phyloP scores from a whole-genome alignment of 2,888 invertebrate species.

The Pogonocherus hispidulus region DNA sequence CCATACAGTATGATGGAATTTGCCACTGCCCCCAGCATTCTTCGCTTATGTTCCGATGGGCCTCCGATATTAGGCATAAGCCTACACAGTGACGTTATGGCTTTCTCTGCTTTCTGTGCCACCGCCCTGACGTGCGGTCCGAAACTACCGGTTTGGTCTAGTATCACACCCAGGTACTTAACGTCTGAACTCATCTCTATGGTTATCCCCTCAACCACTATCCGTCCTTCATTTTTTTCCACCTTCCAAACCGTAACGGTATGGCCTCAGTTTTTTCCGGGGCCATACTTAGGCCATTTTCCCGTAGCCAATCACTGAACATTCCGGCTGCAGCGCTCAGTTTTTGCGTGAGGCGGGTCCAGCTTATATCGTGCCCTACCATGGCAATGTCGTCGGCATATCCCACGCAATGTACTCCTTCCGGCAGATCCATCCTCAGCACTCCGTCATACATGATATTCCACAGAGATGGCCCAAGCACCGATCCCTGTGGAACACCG shows the following conservation, averaged over 20 bases:
- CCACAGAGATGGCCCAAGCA: too few species aligned
- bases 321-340: neutral
- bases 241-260: constrained; percentile 24
- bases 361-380: neutral
- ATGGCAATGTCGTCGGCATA: constrained; percentile 32
- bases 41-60: neutral
- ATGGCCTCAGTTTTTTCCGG: too few species aligned
- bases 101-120: neutral
- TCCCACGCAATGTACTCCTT: too few species aligned
- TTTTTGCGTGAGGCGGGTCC: neutral
- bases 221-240: neutral
- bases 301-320: too few species aligned
- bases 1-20: too few species aligned
- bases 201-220: neutral
- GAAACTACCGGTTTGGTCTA: neutral
- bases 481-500: too few species aligned
- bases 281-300: too few species aligned
- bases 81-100: neutral
- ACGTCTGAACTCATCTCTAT: neutral
- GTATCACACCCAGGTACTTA: neutral
- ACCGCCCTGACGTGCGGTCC: neutral
- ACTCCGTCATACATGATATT: too few species aligned
- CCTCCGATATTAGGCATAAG: neutral
- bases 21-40: neutral
- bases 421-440: too few species aligned